These are phyloP conservation scores for Gryllus longicercus DNA, from an alignment of 2,888 invertebrate genomes.

Conservation along the genomic window DNA sequence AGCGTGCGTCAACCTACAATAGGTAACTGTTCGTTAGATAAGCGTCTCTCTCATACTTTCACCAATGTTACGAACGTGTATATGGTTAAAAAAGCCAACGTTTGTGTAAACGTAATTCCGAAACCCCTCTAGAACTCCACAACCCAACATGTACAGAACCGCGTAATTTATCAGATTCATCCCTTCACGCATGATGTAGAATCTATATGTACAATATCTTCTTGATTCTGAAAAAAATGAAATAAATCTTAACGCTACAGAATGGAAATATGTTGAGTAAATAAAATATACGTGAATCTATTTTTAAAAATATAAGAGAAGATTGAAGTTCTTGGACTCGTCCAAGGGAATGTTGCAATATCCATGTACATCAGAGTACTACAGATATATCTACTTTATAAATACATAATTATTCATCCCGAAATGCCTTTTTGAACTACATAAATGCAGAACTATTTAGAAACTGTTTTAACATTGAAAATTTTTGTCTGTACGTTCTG, in stretches of 20 bases:
- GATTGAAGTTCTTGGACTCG: background rate
- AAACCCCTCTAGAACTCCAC: too few species aligned
- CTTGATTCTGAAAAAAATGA: background rate
- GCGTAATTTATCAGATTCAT: too few species aligned
- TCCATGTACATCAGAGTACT: background rate
- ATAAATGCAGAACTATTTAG: background rate
- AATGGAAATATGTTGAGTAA: conserved; percentile 3
- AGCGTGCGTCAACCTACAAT: background rate
- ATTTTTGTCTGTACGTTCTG: background rate
- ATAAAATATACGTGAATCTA: conserved; percentile 17
- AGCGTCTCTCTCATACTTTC: too few species aligned
- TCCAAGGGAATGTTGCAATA: background rate
- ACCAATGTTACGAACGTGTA: too few species aligned
- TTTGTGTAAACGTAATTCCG: too few species aligned
- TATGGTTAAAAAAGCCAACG: too few species aligned
- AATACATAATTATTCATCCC: background rate
- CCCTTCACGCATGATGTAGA: background rate
- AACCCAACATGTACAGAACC: too few species aligned
- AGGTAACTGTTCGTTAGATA: background rate
- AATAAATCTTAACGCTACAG: background rate
- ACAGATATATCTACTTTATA: conserved; percentile 3
- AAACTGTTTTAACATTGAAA: background rate
- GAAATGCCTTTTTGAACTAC: conserved; percentile 9
- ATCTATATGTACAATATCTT: background rate
- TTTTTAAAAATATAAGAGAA: conserved; percentile 11